phyloP scores from a whole-genome alignment of 2,797 vertebrate species.

The Halcyon leucocephala region DNA sequence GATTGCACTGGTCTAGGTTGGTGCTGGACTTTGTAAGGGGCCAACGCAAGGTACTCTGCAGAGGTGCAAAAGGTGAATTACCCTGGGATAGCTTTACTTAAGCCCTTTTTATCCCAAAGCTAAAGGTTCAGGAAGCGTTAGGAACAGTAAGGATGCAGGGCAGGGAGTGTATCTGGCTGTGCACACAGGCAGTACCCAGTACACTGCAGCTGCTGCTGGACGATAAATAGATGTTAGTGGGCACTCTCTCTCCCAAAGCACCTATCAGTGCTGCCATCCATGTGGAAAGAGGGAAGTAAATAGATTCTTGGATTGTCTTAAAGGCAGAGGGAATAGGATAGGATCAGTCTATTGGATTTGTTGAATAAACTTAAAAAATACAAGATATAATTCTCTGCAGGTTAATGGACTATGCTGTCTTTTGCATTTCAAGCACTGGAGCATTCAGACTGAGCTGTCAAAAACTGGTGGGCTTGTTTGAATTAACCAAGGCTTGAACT shows the following conservation, averaged over 20 bases:
- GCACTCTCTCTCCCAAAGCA: slow-evolving; percentile 56
- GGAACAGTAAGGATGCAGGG: accelerated
- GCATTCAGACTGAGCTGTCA: slow-evolving; percentile 33
- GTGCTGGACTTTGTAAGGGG: neutral
- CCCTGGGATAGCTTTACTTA: neutral
- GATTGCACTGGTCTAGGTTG: neutral
- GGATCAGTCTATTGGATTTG: slow-evolving; percentile 46
- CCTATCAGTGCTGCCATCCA: slow-evolving; percentile 53
- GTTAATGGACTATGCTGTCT: slow-evolving; percentile 47
- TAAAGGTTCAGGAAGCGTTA: neutral
- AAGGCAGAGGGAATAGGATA: slow-evolving; percentile 45
- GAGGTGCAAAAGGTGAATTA: neutral
- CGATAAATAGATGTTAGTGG: slow-evolving; percentile 63
- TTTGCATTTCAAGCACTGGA: slow-evolving; percentile 53
- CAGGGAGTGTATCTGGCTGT: neutral
- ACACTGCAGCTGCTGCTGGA: neutral
- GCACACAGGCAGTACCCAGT: neutral
- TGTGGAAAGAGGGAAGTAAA: slow-evolving; percentile 66
- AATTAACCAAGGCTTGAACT: slow-evolving; percentile 25
- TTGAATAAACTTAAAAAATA: slow-evolving; percentile 38
- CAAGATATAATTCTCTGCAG: slow-evolving; percentile 32
- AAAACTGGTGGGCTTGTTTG: slow-evolving; percentile 15
- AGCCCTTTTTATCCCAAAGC: neutral
- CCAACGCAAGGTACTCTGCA: neutral
- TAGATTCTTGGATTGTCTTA: slow-evolving; percentile 60